Percentiles rank a stretch among this genome's conserved stretches.
These are phyloP conservation scores for Amitus sp. DNA, from an alignment of 2,888 invertebrate species.

Conservation along the genomic window DNA sequence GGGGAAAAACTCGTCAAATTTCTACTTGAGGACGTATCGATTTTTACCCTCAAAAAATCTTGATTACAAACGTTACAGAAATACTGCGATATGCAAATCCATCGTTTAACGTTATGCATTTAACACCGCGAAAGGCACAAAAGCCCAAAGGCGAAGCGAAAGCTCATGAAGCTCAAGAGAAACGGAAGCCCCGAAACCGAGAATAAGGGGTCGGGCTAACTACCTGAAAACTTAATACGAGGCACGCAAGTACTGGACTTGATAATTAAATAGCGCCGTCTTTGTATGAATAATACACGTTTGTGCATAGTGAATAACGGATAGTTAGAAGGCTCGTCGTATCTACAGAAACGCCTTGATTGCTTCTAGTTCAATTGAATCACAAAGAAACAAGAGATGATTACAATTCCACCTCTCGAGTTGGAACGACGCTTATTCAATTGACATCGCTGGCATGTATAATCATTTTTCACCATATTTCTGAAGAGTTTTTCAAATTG, in stretches of 20 bases:
- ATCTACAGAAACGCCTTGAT: not conserved
- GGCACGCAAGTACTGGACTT: constrained; percentile 6
- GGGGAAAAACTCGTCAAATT: too few species aligned
- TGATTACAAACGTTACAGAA: too few species aligned
- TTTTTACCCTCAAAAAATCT: too few species aligned
- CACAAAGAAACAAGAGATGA: not conserved
- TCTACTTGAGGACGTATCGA: too few species aligned
- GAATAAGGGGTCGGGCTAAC: constrained; percentile 11
- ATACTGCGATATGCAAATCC: not conserved
- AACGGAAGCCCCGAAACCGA: constrained; percentile 13
- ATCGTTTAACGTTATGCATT: too few species aligned
- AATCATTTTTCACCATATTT: too few species aligned
- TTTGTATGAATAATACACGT: constrained; percentile 10
- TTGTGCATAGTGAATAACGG: constrained; percentile 2
- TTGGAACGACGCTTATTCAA: too few species aligned
- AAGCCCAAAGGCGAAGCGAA: constrained; percentile 3
- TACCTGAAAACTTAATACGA: constrained; percentile 11
- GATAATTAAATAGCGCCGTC: constrained; percentile 13
- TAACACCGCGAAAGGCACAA: constrained; percentile 5
- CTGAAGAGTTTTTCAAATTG: too few species aligned
- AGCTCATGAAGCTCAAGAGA: constrained; percentile 11
- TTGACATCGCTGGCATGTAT: too few species aligned
- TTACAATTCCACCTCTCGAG: too few species aligned
- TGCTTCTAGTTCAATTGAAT: not conserved
- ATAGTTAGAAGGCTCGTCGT: not conserved